Evolutionary conservation across 1,140 invertebrate species (phyloP), one percentile per base, ranked within the genome.

Genomic region (Listronotus bonariensis): DNA sequence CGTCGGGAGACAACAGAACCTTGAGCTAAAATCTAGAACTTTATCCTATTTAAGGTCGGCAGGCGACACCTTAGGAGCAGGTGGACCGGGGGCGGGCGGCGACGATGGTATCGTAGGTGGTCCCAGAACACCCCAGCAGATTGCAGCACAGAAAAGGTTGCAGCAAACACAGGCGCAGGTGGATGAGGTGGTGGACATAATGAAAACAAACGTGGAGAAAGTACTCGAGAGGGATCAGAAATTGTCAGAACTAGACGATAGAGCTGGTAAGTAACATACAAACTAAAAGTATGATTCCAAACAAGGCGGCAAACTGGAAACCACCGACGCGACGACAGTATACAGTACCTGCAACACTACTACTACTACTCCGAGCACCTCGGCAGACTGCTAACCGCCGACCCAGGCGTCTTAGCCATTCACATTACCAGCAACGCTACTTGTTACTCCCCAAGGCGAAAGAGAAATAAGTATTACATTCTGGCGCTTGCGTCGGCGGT

Each of bases 141-240:
- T 93, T 66, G 92, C 92, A 49, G 92, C 93, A 63, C 91, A 93
- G 78, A 96, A 96, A 78, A 86, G 96, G 70, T 82, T 99, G 74
- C 96, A 99, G 80, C 96, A 98, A 80, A 97, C 96, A 48, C 97
- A 99, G 81, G 97, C 97, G 48, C 96, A 99, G 83, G 83, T 84
- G 51, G 82, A 84, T 57, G 82, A 93, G 85, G 91, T 93, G 73
- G 91, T 93, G 70, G 93, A 95, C 79, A 96, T 97, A 70, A 96
- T 97, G 94, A 89, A 93, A 83, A 94, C 94, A 57, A 98, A 98
- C 80, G 95, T 98, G 48, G 96, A 97, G 77, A 98, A 98, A 80
- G 96, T 98, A 17, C 82, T 98, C 69, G 95, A 98, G 80, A 86
- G 96, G 78, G 96, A 98, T 89, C 89, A 92, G 78, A 97, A 98